Conservation (phyloP, 2,888 invertebrate genomes). For the Alentia gelatinosa region DNA sequence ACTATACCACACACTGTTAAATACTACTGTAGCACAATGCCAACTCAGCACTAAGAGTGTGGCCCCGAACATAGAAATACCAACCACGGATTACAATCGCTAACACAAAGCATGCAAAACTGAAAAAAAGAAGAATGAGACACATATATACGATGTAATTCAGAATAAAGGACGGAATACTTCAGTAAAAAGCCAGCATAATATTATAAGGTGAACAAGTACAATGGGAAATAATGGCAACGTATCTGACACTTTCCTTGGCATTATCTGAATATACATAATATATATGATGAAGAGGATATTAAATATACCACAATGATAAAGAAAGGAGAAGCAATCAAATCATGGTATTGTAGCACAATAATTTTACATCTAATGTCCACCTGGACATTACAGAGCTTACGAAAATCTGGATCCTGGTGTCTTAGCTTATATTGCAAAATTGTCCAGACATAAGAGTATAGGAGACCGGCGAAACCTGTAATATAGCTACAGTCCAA, state of each 20-base stretch:
- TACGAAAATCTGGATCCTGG: background rate
- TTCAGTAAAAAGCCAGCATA: no score
- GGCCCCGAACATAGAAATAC: background rate
- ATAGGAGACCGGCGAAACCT: background rate
- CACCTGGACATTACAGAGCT: background rate
- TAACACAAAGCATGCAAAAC: background rate
- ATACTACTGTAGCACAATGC: background rate
- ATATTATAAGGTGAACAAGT: no score
- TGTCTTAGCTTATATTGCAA: background rate
- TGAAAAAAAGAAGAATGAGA: background rate
- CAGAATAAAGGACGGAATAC: no score
- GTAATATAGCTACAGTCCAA: background rate
- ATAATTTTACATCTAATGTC: background rate
- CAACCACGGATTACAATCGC: background rate
- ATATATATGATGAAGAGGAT: no score
- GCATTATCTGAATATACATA: no score
- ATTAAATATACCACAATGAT: background rate
- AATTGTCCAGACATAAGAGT: background rate
- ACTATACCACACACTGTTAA: no score
- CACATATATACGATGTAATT: background rate
- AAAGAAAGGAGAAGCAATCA: background rate
- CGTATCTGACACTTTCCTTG: no score
- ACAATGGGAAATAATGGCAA: no score
- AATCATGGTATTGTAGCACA: background rate
- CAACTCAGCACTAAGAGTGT: background rate